Evolutionary conservation across 1,140 invertebrate species (phyloP).

Genomic region (Oreohelix idahoensis): DNA sequence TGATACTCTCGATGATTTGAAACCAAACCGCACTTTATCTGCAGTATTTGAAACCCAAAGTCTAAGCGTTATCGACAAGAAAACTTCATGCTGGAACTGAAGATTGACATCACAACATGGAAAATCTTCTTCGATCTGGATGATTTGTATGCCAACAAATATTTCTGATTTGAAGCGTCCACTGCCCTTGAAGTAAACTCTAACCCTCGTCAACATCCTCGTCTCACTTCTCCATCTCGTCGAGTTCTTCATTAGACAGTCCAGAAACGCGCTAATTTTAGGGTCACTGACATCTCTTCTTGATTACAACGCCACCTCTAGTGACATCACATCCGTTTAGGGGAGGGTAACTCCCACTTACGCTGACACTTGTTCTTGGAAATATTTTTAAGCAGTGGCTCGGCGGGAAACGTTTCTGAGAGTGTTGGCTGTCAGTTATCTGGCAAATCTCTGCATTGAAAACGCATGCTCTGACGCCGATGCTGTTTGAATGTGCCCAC

Average conservation of each 20-base stretch:
- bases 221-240: slow-evolving; percentile 7
- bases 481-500: background rate
- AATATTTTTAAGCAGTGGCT: background rate
- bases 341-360: slow-evolving; percentile 14
- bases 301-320: slow-evolving; percentile 9
- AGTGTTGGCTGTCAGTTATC: background rate
- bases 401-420: background rate
- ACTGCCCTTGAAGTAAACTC: slow-evolving; percentile 2
- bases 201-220: slow-evolving; percentile 9
- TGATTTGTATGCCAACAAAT: slow-evolving; percentile 5
- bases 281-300: background rate
- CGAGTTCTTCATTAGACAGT: slow-evolving; percentile 6
- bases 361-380: background rate
- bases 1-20: no score
- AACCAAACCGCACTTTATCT: background rate
- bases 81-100: background rate
- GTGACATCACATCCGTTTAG: slow-evolving; percentile 11
- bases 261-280: slow-evolving; percentile 8
- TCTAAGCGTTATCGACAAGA: background rate
- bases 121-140: background rate
- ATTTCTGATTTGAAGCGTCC: background rate
- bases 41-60: background rate
- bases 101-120: background rate
- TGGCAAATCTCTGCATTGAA: background rate
- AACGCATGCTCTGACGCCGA: background rate